Conservation (phyloP, 2,797 vertebrate species). For the Micromesistius poutassou region DNA sequence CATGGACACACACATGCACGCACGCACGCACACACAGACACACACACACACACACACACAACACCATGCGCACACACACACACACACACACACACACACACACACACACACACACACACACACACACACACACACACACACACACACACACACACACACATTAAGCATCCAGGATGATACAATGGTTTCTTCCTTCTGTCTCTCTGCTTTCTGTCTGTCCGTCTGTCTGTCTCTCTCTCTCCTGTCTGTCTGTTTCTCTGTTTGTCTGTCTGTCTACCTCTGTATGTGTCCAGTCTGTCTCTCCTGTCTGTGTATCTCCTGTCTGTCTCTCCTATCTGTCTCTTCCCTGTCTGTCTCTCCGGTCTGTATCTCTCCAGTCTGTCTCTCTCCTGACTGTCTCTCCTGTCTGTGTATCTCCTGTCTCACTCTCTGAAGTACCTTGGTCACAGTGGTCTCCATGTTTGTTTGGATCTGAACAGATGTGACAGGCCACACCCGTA, state of each 20-base stretch:
- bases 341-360: not conserved
- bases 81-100: conserved; percentile 56
- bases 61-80: conserved; percentile 63
- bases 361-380: not conserved
- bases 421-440: conserved; percentile 66
- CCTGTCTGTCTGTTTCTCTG: no score
- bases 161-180: not conserved
- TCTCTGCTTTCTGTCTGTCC: not conserved
- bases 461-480: conserved; percentile 83
- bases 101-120: conserved; percentile 84
- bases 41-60: conserved; percentile 6
- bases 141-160: not conserved
- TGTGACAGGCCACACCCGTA: conserved; percentile 88
- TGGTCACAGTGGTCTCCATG: conserved; percentile 86
- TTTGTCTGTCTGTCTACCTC: no score
- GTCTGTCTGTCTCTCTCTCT: not conserved
- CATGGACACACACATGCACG: conserved; percentile 58
- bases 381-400: not conserved
- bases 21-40: not conserved
- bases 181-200: not conserved
- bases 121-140: conserved; percentile 61
- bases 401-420: not conserved
- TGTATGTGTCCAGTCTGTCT: not conserved
- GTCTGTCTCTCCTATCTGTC: not conserved
- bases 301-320: no score